These are phyloP conservation scores for Champsocephalus esox DNA, from an alignment of 2,797 vertebrate genomes.

Conservation along the genomic window DNA sequence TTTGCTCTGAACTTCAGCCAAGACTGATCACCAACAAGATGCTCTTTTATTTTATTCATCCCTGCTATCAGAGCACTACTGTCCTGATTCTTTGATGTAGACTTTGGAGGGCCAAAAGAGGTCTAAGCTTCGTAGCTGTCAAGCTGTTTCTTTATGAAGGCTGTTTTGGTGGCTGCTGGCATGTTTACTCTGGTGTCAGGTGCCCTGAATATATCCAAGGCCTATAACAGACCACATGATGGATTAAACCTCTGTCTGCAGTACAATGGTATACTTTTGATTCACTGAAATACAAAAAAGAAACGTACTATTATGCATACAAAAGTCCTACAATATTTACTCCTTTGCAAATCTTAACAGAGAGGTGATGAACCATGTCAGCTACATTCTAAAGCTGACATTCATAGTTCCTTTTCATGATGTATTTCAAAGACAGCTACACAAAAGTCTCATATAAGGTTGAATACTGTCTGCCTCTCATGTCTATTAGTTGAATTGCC, in stretches of 20 bases:
- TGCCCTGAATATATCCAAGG: slow-evolving; percentile 20
- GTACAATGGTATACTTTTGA: not conserved
- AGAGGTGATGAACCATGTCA: not conserved
- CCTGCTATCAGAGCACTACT: slow-evolving; percentile 11
- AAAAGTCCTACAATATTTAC: not conserved
- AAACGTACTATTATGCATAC: not conserved
- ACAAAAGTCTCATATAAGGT: not conserved
- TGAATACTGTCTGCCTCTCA: not conserved
- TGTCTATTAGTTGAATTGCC: not conserved
- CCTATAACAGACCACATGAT: slow-evolving; percentile 25
- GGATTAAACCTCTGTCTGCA: slow-evolving; percentile 24
- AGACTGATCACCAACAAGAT: not conserved
- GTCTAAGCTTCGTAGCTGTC: slow-evolving; percentile 50
- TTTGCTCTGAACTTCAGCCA: slow-evolving; percentile 11
- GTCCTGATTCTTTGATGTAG: slow-evolving; percentile 48
- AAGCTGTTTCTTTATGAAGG: slow-evolving; percentile 63
- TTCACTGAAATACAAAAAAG: not conserved
- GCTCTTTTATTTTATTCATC: slow-evolving; percentile 4
- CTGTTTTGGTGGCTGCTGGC: slow-evolving; percentile 42
- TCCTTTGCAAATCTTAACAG: not conserved
- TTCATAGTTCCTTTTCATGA: slow-evolving; percentile 1
- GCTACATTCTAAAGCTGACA: not conserved
- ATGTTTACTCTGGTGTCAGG: slow-evolving; percentile 52
- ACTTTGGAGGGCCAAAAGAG: slow-evolving; percentile 51
- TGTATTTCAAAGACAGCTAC: not conserved